Percentiles rank a stretch among this genome's conserved stretches.
phyloP scores from a whole-genome alignment of 2,797 vertebrate species.

The Philypnodon macrostomus region DNA sequence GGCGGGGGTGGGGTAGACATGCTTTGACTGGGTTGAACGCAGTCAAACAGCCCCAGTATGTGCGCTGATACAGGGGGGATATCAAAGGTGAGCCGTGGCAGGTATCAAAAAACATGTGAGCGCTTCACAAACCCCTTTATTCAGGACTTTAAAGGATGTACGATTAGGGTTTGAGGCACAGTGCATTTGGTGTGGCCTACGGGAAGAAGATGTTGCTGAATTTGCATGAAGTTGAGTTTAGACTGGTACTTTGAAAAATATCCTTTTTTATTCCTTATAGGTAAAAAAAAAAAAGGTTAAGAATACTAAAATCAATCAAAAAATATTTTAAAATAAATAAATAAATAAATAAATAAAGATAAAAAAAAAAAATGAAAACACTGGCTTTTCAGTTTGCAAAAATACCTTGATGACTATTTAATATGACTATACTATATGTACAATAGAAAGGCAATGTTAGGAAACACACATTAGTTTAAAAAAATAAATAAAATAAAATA shows the following conservation, averaged over 20 bases:
- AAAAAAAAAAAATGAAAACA: too few species aligned
- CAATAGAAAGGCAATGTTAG: too few species aligned
- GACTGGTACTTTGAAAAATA: neutral
- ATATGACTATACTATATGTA: too few species aligned
- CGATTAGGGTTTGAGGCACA: neutral
- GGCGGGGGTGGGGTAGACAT: conserved; percentile 82
- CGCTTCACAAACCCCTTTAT: conserved; percentile 14
- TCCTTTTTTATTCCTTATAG: neutral
- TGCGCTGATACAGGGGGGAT: conserved; percentile 47
- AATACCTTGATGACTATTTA: too few species aligned
- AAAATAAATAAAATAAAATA: too few species aligned
- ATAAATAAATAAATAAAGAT: too few species aligned
- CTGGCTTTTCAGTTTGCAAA: too few species aligned
- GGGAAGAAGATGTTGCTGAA: neutral
- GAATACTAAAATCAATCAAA: too few species aligned
- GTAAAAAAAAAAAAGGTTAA: too few species aligned
- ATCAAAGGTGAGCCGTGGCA: conserved; percentile 59
- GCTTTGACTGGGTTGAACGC: conserved; percentile 89
- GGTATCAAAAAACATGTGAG: conserved; percentile 36
- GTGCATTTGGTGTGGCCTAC: neutral
- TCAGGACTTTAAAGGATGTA: conserved; percentile 3
- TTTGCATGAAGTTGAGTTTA: neutral
- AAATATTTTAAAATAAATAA: too few species aligned
- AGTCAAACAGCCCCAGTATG: conserved; percentile 73
- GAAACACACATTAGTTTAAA: too few species aligned